phyloP scores from a whole-genome alignment of 2,113 vertebrate species.

The Cinclus mexicanus region DNA sequence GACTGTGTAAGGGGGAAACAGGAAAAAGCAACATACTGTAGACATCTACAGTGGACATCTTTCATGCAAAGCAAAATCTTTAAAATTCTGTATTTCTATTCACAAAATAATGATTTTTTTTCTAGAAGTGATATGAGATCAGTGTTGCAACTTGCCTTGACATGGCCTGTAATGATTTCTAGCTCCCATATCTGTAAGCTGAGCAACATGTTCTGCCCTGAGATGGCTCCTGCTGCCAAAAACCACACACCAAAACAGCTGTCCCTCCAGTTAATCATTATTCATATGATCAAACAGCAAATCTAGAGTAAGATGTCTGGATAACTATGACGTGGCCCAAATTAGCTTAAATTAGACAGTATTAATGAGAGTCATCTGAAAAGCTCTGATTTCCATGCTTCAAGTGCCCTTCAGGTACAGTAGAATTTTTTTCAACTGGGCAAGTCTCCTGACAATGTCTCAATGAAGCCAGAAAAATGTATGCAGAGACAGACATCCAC shows the following conservation, averaged over 20 bases:
- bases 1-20: not conserved
- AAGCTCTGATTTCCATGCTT: slow-evolving; percentile 56
- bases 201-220: slow-evolving; percentile 76
- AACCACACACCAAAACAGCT: slow-evolving; percentile 7
- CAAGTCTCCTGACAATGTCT: not conserved
- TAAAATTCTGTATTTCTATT: slow-evolving; percentile 26
- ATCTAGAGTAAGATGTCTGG: slow-evolving; percentile 1
- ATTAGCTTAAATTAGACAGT: slow-evolving; percentile 66
- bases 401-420: not conserved
- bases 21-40: not conserved
- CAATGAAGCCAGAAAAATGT: not conserved
- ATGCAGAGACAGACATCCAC: not conserved
- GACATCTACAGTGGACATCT: not conserved
- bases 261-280: slow-evolving; percentile 73
- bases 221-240: slow-evolving; percentile 58
- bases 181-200: slow-evolving; percentile 60
- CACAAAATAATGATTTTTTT: slow-evolving; percentile 23
- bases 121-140: slow-evolving; percentile 79
- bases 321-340: slow-evolving; percentile 70
- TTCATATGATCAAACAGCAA: slow-evolving; percentile 47
- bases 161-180: slow-evolving; percentile 78
- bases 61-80: not conserved
- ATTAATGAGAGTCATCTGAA: slow-evolving; percentile 73
- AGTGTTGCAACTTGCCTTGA: slow-evolving; percentile 79
- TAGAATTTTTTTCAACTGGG: not conserved